Base-by-base conservation (phyloP, 2,888 invertebrate genomes). In the Pandemis corylana region DNA sequence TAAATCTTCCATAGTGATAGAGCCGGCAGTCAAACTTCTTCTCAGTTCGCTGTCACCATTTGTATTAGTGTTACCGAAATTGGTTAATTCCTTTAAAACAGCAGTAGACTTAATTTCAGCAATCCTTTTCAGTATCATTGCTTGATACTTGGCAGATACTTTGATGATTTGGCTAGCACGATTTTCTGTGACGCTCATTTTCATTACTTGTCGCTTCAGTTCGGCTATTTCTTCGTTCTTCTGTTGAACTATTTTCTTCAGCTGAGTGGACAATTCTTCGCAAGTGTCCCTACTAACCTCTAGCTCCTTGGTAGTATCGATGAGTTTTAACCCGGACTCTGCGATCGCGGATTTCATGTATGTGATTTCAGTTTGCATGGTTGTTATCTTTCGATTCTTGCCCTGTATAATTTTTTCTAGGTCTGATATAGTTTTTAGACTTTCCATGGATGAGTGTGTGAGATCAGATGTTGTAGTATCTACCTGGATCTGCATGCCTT, bases 181-280 rank as follows among this genome's bases (percentile, higher is more conserved):
- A 65, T 87, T 93, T 80, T 94, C 94, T 0, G 87, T 89, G 7
- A 79, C 87, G 70, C 87, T 91, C 93, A 93, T 90, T 84, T 92
- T 93, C 20, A 80, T 81, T 0, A 94, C 80, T 79, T 93, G 93
- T 75, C 85, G 90, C 76, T 90, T 93, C n/a, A 94, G 82, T 0
- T 94, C 93, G 0, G 89, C 85, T 46, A 94, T 90, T 77, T 94
- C 94, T 71, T 94, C 94, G 72, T 94, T 94, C 81, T 94, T 94
- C 81, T 88, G 90, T 53, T 88, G 82, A 1, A 92, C 92, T 7
- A 92, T 87, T 80, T 93, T 93, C 86, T 93, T 93, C 13, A 94
- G 83, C 77, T 94, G 94, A 61, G 71, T 81, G 3, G 93, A 91
- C 2, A 94, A 79, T 76, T 94, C 92, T 12, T 90, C 85, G 71